Evolutionary conservation across 2,888 invertebrate genomes (phyloP), one percentile per base, ranked within the genome.

Genomic region (Spialia ferax): DNA sequence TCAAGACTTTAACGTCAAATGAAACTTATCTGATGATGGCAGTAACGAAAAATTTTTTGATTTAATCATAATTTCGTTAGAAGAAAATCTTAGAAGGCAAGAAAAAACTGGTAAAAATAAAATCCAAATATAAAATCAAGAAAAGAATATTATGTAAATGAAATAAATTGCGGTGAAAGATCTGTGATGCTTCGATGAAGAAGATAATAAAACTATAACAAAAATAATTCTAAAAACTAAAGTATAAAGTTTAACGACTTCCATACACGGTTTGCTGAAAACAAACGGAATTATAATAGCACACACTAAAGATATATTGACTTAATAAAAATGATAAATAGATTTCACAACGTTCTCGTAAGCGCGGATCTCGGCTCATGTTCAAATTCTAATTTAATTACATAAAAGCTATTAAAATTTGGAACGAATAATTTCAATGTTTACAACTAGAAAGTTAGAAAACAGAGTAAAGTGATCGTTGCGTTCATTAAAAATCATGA

Each of bases 391-490:
- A 70, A 70, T 71, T 59, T 71, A 75, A 74, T 76, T 75, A 73
- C 71, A 71, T 69, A 71, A 73, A 75, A 67, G 61, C 70, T 70
- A 68, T 73, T 73, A 65, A 64, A 72, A 72, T 75, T 75, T 73
- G 71, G 71, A 70, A 72, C 69, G 72, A 74, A 71, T 75, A 75
- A 76, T 81, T 77, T 78, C 75, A 81, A 38, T 85, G 82, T 87
- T 85, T 87, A 89, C 86, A 86, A 87, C 84, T 86, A 86, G 89
- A 89, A 89, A 89, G 88, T 81, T 65, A 77, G 77, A 75, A 74
- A 76, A 70, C 68, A 72, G 75, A 79, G 76, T 78, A 75, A 79
- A 82, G 73, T 67, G 72, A 81, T 82, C 78, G 77, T 83, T 84
- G 74, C 77, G 70, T 77, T 83, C 81, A 86, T 86, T 85, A 84